A percentile compares a stretch with the other conserved stretches of the same genome.
phyloP scores from a whole-genome alignment of 1,140 invertebrate genomes.

The Anthonomus grandis region DNA sequence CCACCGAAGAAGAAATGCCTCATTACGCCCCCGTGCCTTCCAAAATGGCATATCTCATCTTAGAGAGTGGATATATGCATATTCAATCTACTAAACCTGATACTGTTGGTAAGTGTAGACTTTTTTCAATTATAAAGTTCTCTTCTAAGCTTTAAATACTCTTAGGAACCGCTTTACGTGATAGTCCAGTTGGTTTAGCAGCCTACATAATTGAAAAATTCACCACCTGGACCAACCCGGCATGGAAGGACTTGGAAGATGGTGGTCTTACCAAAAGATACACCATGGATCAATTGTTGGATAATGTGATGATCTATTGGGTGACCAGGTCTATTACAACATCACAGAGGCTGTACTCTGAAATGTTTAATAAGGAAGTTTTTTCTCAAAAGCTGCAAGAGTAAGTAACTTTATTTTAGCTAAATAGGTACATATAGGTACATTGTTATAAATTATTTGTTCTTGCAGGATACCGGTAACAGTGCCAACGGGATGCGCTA shows the following conservation, averaged over 20 bases:
- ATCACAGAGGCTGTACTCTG: slow-evolving; percentile 64
- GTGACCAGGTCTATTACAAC: slow-evolving; percentile 64
- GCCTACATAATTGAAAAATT: slow-evolving; percentile 90
- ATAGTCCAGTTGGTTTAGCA: slow-evolving; percentile 72
- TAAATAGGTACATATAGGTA: not conserved
- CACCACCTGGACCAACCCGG: slow-evolving; percentile 68
- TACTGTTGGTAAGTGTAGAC: slow-evolving; percentile 68
- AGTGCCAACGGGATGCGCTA: slow-evolving; percentile 64
- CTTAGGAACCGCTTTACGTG: slow-evolving; percentile 58
- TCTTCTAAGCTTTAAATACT: slow-evolving; percentile 16
- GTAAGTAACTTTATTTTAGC: slow-evolving; percentile 5
- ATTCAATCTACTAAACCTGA: slow-evolving; percentile 90
- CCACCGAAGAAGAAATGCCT: slow-evolving; percentile 54
- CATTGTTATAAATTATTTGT: too few species aligned
- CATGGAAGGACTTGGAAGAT: slow-evolving; percentile 57
- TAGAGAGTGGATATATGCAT: slow-evolving; percentile 82
- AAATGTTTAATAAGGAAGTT: slow-evolving; percentile 50
- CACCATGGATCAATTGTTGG: slow-evolving; percentile 72
- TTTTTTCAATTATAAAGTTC: slow-evolving; percentile 11
- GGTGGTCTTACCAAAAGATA: slow-evolving; percentile 68
- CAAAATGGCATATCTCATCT: slow-evolving; percentile 47
- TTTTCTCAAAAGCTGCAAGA: not conserved
- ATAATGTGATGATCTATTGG: slow-evolving; percentile 79
- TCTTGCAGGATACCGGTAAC: slow-evolving; percentile 58
- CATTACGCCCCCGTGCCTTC: slow-evolving; percentile 61